Evolutionary conservation across 2,888 invertebrate species (phyloP).

Genomic region (Scaeva pyrastri): DNA sequence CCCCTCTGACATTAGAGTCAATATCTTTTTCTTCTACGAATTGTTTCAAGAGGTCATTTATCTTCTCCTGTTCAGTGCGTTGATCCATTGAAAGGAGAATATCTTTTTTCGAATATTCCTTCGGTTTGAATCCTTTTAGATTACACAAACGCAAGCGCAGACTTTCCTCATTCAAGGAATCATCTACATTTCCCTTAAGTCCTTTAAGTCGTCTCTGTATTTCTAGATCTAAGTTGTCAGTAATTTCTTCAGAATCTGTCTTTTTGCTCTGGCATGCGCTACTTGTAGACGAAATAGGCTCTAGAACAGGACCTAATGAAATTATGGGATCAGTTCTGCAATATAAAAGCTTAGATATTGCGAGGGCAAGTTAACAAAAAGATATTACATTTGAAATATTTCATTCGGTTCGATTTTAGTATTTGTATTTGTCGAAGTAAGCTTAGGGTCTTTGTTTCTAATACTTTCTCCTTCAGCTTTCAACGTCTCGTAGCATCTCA

Average conservation of each 20-base stretch:
- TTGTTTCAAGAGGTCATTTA: slow-evolving; percentile 88
- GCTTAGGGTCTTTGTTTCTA: slow-evolving; percentile 69
- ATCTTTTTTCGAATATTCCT: slow-evolving; percentile 81
- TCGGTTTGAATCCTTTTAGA: slow-evolving; percentile 86
- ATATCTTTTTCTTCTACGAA: slow-evolving; percentile 85
- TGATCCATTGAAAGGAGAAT: slow-evolving; percentile 85
- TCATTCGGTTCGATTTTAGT: slow-evolving; percentile 66
- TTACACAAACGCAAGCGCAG: slow-evolving; percentile 87
- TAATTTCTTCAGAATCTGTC: slow-evolving; percentile 78
- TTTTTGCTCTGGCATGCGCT: slow-evolving; percentile 42
- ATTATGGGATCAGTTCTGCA: slow-evolving; percentile 78
- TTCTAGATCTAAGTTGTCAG: slow-evolving; percentile 84
- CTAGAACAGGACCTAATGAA: slow-evolving; percentile 79
- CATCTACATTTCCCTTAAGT: slow-evolving; percentile 86
- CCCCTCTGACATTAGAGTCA: slow-evolving; percentile 85
- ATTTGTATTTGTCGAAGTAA: neutral
- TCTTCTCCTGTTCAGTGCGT: slow-evolving; percentile 89
- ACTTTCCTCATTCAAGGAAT: slow-evolving; percentile 86
- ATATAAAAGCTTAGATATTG: slow-evolving; percentile 10
- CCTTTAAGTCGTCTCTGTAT: slow-evolving; percentile 88
- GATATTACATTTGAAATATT: slow-evolving; percentile 57
- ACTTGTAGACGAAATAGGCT: slow-evolving; percentile 76
- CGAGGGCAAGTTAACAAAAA: neutral
- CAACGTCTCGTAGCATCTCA: slow-evolving; percentile 83
- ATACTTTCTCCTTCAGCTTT: slow-evolving; percentile 78